Base-by-base conservation (phyloP, 2,113 vertebrate genomes). In the Cephalopholis sonnerati region DNA sequence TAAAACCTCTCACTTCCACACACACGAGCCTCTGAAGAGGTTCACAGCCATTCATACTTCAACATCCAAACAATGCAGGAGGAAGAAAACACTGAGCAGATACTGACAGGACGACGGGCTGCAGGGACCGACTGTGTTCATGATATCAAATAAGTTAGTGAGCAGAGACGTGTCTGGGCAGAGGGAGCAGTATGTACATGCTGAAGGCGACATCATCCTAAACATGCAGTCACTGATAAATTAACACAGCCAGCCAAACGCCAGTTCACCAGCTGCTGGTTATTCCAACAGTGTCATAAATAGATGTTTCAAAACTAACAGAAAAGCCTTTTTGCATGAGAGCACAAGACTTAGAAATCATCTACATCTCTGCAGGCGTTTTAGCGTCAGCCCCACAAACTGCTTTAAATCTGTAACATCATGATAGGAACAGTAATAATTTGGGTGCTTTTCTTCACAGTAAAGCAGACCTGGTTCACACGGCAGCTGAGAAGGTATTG, bases 81-180 rank as follows among this genome's bases (percentile, higher is more conserved):
- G 65, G 57, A 29, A 64, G 69, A 55, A 63, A 72, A 74, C 63
- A 81, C 46, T 58, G 74, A 77, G 15, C 77, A 70, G 67, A 81
- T 73, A 79, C 32, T 76, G 18, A 64, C 3, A 83, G 39, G 74
- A 76, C 57, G 48, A 68, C 17, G 39, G 65, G 62, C 70, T 70
- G 3, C 72, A 36, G 64, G 67, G 65, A 70, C 65, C 1, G 50
- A 75, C 74, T 63, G 84, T 39, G 36, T 68, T 92, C 64, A 80
- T 90, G 77, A 88, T 90, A 84, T 77, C 65, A 92, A 95, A 94
- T 90, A 93, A 93, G 59, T 91, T 93, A 83, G 39, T 66, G 62
- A 80, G 36, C n/a, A 66, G 63, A 72, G 68, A 27, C n/a, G 70
- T 51, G 62, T 29, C 24, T 41, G 50, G 50, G 50, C 32, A 44